phyloP scores from a whole-genome alignment of 2,113 vertebrate species.

The Willisornis vidua region DNA sequence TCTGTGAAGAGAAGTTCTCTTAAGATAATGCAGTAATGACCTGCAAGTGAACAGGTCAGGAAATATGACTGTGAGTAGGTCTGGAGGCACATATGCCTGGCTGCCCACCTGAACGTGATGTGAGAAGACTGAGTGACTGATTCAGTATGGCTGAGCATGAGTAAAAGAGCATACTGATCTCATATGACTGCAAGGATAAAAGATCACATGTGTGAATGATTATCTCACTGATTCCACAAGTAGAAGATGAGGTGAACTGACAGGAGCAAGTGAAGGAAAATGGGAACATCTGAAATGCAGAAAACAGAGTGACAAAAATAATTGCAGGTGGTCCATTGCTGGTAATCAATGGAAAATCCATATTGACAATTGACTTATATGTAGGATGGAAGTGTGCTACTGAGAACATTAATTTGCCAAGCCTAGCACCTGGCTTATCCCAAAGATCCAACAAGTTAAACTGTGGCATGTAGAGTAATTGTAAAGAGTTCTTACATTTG shows the following conservation, averaged over 20 bases:
- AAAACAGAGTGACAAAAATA: neutral
- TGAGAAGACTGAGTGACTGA: conserved; percentile 3
- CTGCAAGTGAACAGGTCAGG: neutral
- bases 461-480: neutral
- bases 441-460: neutral
- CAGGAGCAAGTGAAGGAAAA: conserved; percentile 9
- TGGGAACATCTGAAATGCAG: neutral
- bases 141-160: neutral
- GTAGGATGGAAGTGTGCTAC: neutral
- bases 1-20: neutral
- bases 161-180: conserved; percentile 1
- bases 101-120: neutral
- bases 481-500: neutral
- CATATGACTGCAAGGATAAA: neutral
- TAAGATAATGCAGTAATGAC: neutral
- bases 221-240: neutral
- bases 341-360: neutral
- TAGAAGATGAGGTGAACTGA: neutral
- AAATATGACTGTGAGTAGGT: neutral
- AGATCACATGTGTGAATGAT: neutral
- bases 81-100: conserved; percentile 5
- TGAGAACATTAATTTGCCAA: neutral
- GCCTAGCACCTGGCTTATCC: neutral
- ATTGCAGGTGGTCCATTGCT: neutral
- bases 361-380: neutral